Percentiles rank a stretch among this genome's conserved stretches.
Evolutionary conservation across 2,888 invertebrate genomes (phyloP).

Genomic region (Lasioglossum morio): DNA sequence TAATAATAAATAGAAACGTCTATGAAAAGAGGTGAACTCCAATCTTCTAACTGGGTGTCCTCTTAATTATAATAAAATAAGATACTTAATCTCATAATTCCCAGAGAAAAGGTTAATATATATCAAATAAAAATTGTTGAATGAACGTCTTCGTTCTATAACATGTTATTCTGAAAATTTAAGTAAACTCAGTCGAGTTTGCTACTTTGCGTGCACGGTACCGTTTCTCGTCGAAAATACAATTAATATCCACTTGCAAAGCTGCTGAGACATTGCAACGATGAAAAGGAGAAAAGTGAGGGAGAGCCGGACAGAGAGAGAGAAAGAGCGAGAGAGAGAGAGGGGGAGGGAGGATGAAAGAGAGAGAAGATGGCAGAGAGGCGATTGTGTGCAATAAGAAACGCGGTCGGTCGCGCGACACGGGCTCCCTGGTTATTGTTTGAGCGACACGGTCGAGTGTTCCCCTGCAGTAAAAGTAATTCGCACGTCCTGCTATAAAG

Average conservation of each 20-base stretch:
- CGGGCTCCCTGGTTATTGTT: conserved; percentile 59
- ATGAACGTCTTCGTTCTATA: no score
- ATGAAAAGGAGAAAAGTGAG: background rate
- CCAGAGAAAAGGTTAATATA: no score
- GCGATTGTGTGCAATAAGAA: conserved; percentile 40
- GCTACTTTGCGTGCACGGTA: background rate
- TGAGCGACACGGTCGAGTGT: conserved; percentile 49
- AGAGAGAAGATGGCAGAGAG: background rate
- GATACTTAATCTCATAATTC: no score
- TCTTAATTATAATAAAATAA: no score
- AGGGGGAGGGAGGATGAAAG: no score
- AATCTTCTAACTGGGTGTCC: no score
- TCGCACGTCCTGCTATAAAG: conserved; percentile 78
- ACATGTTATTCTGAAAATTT: no score
- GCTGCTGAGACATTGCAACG: background rate
- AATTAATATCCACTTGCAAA: background rate
- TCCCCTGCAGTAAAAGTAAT: conserved; percentile 76
- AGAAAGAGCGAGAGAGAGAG: background rate
- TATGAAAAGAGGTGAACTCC: no score
- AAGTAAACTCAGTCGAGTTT: no score
- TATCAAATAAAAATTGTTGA: no score
- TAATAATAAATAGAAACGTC: no score
- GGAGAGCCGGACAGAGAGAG: no score
- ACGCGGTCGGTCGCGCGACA: conserved; percentile 71
- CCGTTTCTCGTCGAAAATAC: conserved; percentile 23